Base-by-base conservation (phyloP, 2,888 invertebrate genomes). In the Epirrhoe tristata region DNA sequence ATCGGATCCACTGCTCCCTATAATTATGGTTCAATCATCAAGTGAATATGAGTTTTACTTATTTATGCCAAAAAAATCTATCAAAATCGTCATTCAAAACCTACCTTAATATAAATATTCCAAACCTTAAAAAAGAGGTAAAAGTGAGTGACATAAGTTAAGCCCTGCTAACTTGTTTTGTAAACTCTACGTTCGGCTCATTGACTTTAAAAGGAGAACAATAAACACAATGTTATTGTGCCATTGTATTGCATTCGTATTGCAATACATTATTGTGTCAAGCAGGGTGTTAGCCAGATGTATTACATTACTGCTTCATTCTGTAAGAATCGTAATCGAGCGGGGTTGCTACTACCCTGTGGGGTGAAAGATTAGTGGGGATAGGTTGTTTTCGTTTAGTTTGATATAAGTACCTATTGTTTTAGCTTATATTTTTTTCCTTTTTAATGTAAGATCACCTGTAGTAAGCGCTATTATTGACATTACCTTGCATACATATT, bases 251-350 rank as follows among this genome's bases (percentile, higher is more conserved):
- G 85, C 82, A 77, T 82, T 85, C 77, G 79, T 73, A 83, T 83
- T 81, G 84, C 85, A 84, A 91, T 91, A 86, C 82, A 89, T 90
- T 90, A 90, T 81, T 81, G 84, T 91, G 90, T 89, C 88, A 86
- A 83, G 82, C 83, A 81, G 76, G 70, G 78, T 78, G 83, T 83
- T 84, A 87, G 73, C 83, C 93, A 93, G 93, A 93, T 93, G 93
- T 93, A 92, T 88, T 85, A 84, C 83, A 88, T 91, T 91, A 91
- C 90, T 84, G 88, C 84, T 91, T 89, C 86, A 89, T 91, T 91
- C 87, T 89, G 85, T 85, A 87, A 78, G 84, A 85, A 84, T 85
- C 82, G 88, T 86, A 86, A 88, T 85, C 84, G 88, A 80, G 79
- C 84, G 79, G 87, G 87, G 88, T 81, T 66, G 71, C 74, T 68